These are phyloP conservation scores for Labeo catla DNA, from an alignment of 2,113 vertebrate species.

Conservation along the genomic window DNA sequence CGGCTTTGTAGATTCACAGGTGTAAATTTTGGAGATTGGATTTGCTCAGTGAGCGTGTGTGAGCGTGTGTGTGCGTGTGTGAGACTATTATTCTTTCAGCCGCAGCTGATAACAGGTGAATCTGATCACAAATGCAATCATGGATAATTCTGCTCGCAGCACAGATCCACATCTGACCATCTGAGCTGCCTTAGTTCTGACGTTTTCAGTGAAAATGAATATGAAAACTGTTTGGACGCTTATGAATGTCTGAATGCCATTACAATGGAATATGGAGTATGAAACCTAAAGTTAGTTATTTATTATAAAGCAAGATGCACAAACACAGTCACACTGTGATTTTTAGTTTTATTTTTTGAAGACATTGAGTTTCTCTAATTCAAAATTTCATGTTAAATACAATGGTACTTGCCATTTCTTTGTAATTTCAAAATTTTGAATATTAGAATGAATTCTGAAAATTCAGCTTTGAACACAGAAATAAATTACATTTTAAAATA, in stretches of 20 bases:
- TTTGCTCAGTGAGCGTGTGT: background rate
- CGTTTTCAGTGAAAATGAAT: background rate
- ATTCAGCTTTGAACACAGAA: no score
- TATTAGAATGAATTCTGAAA: no score
- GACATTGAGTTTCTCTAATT: no score
- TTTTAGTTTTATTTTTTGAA: no score
- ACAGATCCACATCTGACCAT: background rate
- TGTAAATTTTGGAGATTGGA: slow-evolving; percentile 52
- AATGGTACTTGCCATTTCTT: no score
- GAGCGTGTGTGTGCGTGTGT: slow-evolving; percentile 49
- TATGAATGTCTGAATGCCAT: background rate
- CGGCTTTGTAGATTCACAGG: slow-evolving; percentile 44
- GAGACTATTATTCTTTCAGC: background rate
- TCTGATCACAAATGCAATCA: background rate
- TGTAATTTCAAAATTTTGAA: no score
- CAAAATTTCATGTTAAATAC: no score
- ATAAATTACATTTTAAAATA: no score
- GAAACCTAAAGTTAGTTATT: background rate
- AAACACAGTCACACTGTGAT: background rate
- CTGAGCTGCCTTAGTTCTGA: background rate
- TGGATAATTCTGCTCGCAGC: background rate
- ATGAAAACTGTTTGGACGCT: background rate
- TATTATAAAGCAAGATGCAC: background rate
- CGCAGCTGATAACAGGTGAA: background rate
- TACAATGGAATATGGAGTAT: background rate